Conservation (phyloP, 2,888 invertebrate species). For the Pycnomerus fuliginosus region DNA sequence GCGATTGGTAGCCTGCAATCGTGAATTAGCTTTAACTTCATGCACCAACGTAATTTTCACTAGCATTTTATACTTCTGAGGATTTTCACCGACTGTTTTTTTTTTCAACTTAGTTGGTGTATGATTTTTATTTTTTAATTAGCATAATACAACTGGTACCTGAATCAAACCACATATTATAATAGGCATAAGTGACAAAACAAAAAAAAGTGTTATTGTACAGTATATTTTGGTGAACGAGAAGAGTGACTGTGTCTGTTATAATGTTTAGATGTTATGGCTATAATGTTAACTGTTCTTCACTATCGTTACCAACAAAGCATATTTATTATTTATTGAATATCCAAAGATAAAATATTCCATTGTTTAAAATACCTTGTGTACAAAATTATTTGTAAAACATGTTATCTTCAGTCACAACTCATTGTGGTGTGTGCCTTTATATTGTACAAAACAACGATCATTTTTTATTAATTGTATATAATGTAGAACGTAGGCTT, state of each 20-base stretch:
- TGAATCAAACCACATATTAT: slow-evolving; percentile 42
- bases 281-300: slow-evolving; percentile 44
- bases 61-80: too few relatives aligned
- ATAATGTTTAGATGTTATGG: slow-evolving; percentile 38
- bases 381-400: slow-evolving; percentile 37
- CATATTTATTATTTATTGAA: slow-evolving; percentile 40
- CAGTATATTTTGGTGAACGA: slow-evolving; percentile 24
- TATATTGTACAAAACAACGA: slow-evolving; percentile 44
- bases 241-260: slow-evolving; percentile 35
- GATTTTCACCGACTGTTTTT: too few relatives aligned
- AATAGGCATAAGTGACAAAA: slow-evolving; percentile 12
- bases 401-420: slow-evolving; percentile 37
- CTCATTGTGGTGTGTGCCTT: slow-evolving; percentile 44
- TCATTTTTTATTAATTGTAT: slow-evolving; percentile 19
- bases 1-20: too few relatives aligned
- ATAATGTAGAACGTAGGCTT: slow-evolving; percentile 22
- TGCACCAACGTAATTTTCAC: too few relatives aligned
- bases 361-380: slow-evolving; percentile 32
- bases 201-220: slow-evolving; percentile 27
- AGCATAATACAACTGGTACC: slow-evolving; percentile 40
- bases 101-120: too few relatives aligned
- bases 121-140: slow-evolving; percentile 12
- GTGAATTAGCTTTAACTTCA: too few relatives aligned
- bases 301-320: slow-evolving; percentile 41
- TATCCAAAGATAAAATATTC: slow-evolving; percentile 40